Evolutionary conservation across 2,113 vertebrate genomes (phyloP).

Genomic region (Protomyctophum bolini): DNA sequence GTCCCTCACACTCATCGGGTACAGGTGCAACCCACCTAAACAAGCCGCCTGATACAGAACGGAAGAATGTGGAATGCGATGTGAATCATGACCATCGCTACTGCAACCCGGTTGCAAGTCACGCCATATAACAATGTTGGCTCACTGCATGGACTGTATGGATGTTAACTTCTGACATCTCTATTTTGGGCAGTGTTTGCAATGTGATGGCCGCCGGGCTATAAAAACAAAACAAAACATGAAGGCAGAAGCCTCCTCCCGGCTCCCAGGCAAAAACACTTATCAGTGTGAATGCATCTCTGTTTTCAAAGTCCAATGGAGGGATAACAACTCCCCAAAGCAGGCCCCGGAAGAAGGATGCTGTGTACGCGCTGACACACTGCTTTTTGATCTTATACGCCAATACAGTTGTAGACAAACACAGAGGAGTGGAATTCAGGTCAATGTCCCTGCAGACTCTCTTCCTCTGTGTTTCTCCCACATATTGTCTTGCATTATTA

Average conservation of each 20-base stretch:
- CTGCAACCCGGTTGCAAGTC: neutral
- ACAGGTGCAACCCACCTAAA: too few species aligned
- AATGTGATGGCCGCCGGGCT: slow-evolving; percentile 5
- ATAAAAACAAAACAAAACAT: slow-evolving; percentile 30
- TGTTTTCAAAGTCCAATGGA: slow-evolving; percentile 29
- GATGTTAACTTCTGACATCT: neutral
- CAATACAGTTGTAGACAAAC: slow-evolving; percentile 59
- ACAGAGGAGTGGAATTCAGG: slow-evolving; percentile 65
- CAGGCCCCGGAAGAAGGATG: slow-evolving; percentile 30
- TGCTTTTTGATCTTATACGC: slow-evolving; percentile 62
- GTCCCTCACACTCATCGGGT: too few species aligned
- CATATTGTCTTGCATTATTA: slow-evolving; percentile 43
- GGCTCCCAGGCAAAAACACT: slow-evolving; percentile 28
- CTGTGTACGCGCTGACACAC: slow-evolving; percentile 48
- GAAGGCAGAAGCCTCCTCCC: slow-evolving; percentile 6
- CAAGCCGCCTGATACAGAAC: neutral
- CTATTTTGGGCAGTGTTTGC: neutral
- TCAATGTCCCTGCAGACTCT: slow-evolving; percentile 32
- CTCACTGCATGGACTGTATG: neutral
- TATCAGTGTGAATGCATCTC: slow-evolving; percentile 27
- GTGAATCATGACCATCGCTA: neutral
- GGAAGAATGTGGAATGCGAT: slow-evolving; percentile 6
- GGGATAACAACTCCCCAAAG: slow-evolving; percentile 38
- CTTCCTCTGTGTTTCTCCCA: slow-evolving; percentile 13
- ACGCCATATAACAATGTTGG: too few species aligned